Percentiles rank a stretch among this genome's conserved stretches.
Evolutionary conservation across 2,797 vertebrate species (phyloP).

Genomic region (Pampus argenteus): DNA sequence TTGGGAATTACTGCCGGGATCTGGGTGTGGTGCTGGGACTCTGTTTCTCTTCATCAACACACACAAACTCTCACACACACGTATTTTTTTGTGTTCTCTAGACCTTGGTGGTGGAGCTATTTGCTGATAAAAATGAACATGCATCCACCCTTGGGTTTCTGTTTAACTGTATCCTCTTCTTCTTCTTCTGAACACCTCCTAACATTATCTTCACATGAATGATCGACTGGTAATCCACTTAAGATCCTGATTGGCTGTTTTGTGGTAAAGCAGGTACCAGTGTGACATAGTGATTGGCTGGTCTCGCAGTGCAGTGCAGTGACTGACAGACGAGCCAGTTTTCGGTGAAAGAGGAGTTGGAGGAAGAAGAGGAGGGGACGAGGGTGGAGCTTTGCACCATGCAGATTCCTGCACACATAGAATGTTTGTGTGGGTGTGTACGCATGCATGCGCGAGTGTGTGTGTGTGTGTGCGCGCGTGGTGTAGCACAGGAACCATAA

Average conservation of each 20-base stretch:
- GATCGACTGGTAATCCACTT: constrained; percentile 6
- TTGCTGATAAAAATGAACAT: not conserved
- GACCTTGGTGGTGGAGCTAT: not conserved
- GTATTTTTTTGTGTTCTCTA: not conserved
- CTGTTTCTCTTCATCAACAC: too few species aligned
- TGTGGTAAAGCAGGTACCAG: constrained; percentile 9
- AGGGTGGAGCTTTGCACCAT: constrained; percentile 68
- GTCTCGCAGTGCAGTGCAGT: constrained; percentile 15
- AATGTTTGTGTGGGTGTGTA: constrained; percentile 47
- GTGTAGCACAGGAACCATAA: constrained; percentile 74
- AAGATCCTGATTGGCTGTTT: constrained; percentile 10
- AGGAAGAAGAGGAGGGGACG: constrained; percentile 49
- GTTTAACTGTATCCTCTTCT: not conserved
- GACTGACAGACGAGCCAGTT: constrained; percentile 53
- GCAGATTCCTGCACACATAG: constrained; percentile 58
- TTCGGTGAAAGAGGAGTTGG: constrained; percentile 63
- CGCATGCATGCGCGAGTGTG: constrained; percentile 37
- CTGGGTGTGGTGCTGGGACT: constrained; percentile 53
- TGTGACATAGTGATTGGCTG: constrained; percentile 19
- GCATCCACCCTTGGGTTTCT: not conserved
- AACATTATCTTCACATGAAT: not conserved
- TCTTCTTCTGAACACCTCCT: constrained; percentile 4
- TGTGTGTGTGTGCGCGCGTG: constrained; percentile 55
- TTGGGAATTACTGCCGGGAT: constrained; percentile 39
- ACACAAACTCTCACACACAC: not conserved